Evolutionary conservation across 2,113 vertebrate genomes (phyloP).

Genomic region (Marcusenius ussheri): DNA sequence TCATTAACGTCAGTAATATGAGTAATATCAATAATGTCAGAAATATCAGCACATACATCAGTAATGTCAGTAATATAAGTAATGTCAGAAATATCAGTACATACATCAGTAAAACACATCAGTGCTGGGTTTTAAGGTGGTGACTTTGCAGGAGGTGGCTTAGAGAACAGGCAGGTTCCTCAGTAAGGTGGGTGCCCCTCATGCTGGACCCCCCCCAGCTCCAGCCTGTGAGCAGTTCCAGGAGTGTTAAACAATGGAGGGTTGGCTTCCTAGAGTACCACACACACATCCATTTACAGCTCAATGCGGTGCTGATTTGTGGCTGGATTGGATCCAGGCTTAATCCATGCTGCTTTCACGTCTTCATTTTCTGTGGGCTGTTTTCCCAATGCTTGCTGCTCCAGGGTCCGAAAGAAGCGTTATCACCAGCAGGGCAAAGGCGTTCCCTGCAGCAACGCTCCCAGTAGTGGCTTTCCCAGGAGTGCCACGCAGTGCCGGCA

Average conservation of each 20-base stretch:
- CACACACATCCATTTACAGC: slow-evolving; percentile 5
- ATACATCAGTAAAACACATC: background rate
- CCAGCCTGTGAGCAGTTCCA: background rate
- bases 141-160: background rate
- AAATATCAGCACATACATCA: background rate
- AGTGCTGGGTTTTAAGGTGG: background rate
- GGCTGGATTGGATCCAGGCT: background rate
- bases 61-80: too few relatives aligned
- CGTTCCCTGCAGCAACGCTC: background rate
- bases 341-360: background rate
- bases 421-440: background rate
- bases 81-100: background rate
- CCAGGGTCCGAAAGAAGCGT: background rate
- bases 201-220: background rate
- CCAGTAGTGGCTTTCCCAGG: background rate
- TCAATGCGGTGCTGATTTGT: background rate
- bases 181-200: background rate
- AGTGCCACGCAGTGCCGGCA: background rate
- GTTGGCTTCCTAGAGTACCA: background rate
- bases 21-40: too few relatives aligned
- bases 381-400: background rate
- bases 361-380: background rate
- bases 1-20: too few relatives aligned
- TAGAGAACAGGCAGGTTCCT: background rate
- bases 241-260: slow-evolving; percentile 12